A percentile compares a stretch with the other conserved stretches of the same genome.
Conservation (phyloP, 1,140 invertebrate species). For the Caenorhabditis tropicalis region DNA sequence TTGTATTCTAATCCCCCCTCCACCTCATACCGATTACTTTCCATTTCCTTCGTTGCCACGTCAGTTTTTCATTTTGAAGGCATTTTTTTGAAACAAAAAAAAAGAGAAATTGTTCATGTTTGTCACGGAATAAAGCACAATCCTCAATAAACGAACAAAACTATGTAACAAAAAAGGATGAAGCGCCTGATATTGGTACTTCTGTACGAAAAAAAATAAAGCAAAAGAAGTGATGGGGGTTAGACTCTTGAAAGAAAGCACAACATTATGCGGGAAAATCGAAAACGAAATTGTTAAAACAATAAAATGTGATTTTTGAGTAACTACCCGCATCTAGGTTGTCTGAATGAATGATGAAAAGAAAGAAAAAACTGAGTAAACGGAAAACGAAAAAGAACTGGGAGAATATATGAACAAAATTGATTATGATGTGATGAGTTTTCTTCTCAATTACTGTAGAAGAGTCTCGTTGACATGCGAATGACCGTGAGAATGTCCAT, state of each 20-base stretch:
- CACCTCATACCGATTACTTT: too few relatives aligned
- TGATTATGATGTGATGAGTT: not conserved
- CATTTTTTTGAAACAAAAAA: not conserved
- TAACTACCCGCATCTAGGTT: not conserved
- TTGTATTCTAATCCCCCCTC: not conserved
- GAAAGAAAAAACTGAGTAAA: not conserved
- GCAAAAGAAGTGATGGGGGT: not conserved
- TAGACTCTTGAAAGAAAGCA: not conserved
- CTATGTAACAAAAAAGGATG: too few relatives aligned
- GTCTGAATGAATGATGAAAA: not conserved
- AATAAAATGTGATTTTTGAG: not conserved
- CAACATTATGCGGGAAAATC: not conserved
- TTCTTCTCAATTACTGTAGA: not conserved
- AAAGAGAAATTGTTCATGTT: not conserved
- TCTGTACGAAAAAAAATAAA: too few relatives aligned
- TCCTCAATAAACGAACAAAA: too few relatives aligned
- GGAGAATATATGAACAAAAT: not conserved
- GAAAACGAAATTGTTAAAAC: not conserved
- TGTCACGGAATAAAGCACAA: not conserved
- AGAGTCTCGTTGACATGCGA: constrained; percentile 3
- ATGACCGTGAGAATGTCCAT: constrained; percentile 58
- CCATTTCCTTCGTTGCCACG: not conserved
- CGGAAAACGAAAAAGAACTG: not conserved
- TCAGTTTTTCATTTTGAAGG: not conserved
- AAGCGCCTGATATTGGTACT: too few relatives aligned